These are phyloP conservation scores for Crocallis elinguaria DNA, from an alignment of 2,888 invertebrate species.

Conservation along the genomic window DNA sequence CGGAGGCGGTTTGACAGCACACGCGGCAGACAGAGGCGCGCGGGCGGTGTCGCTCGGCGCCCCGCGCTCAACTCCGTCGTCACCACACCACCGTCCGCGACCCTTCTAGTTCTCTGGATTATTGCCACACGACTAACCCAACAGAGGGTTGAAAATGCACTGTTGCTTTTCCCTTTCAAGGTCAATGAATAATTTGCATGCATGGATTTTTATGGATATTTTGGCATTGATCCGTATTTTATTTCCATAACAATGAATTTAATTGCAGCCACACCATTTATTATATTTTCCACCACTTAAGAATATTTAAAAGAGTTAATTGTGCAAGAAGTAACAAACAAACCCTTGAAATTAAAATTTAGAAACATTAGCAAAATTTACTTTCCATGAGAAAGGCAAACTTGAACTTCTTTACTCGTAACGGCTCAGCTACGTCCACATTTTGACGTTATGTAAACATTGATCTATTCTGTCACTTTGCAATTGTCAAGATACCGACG, in stretches of 20 bases:
- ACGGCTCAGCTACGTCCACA: background rate
- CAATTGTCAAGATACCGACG: constrained; percentile 31
- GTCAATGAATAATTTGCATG: constrained; percentile 56
- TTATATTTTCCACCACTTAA: no score
- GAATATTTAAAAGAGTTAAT: no score
- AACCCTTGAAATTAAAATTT: background rate
- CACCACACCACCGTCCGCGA: constrained; percentile 49
- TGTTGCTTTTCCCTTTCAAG: constrained; percentile 72
- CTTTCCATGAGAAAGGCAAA: constrained; percentile 1
- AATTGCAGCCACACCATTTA: no score
- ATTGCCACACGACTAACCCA: constrained; percentile 66
- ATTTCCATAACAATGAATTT: background rate
- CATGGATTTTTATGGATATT: constrained; percentile 24
- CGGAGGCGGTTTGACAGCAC: constrained; percentile 84
- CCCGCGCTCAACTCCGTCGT: constrained; percentile 62
- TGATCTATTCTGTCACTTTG: constrained; percentile 11
- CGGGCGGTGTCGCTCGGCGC: constrained; percentile 70
- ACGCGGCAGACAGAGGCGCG: constrained; percentile 69
- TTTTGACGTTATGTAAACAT: constrained; percentile 14
- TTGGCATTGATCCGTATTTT: constrained; percentile 12
- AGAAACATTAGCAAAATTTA: constrained; percentile 3
- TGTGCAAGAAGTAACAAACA: background rate
- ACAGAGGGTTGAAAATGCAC: constrained; percentile 80
- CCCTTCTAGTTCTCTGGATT: constrained; percentile 66
- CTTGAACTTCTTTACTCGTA: background rate